These are phyloP conservation scores for Arge pagana DNA, from an alignment of 2,888 invertebrate genomes.

Conservation along the genomic window DNA sequence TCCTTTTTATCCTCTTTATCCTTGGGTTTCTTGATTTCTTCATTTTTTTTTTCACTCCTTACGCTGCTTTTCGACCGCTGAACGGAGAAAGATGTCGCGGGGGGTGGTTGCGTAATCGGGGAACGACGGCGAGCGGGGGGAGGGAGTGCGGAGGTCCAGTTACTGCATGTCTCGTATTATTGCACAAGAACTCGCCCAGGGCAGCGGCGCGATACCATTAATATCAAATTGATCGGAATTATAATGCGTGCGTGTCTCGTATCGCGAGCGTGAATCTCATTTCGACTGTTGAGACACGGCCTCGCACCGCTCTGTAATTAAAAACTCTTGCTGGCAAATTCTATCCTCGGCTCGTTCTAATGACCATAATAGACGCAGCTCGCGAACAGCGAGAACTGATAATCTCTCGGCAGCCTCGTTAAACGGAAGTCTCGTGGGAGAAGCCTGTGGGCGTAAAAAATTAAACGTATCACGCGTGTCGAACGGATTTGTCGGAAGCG, in stretches of 20 bases:
- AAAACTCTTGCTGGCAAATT: conserved; percentile 14
- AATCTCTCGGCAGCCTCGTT: conserved; percentile 3
- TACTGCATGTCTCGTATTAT: conserved; percentile 8
- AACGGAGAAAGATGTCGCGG: conserved; percentile 19
- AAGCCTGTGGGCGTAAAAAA: no score
- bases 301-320: conserved; percentile 32
- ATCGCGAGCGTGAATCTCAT: conserved; percentile 17
- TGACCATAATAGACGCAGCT: conserved; percentile 2
- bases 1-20: no score
- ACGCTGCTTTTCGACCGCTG: no score
- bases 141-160: conserved; percentile 1
- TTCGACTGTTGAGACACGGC: neutral
- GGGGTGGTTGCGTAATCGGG: conserved; percentile 13
- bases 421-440: neutral
- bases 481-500: no score
- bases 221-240: conserved; percentile 21
- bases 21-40: no score
- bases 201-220: conserved; percentile 19
- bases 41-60: no score
- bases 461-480: no score
- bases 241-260: conserved; percentile 12
- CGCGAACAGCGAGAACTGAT: neutral
- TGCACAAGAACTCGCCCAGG: conserved; percentile 16
- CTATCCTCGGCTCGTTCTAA: neutral
- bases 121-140: neutral